A percentile compares a stretch with the other conserved stretches of the same genome.
These are phyloP conservation scores for Macrobrachium rosenbergii DNA, from an alignment of 1,140 invertebrate species.

Conservation along the genomic window DNA sequence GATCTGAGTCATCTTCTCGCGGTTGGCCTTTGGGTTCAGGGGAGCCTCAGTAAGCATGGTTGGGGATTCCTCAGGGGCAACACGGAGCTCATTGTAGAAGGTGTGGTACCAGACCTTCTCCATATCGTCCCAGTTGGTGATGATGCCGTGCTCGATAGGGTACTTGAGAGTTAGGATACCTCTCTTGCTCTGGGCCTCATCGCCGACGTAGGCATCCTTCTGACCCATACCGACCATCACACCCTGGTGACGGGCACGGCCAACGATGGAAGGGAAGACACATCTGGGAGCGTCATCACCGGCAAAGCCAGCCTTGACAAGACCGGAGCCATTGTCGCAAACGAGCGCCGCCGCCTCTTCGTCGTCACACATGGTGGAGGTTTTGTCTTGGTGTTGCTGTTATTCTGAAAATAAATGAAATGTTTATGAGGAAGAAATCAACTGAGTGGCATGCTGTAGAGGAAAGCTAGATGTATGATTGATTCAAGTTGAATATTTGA, in stretches of 20 bases:
- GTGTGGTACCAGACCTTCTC: conserved; percentile 98
- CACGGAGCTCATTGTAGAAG: conserved; percentile 94
- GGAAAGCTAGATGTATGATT: no score
- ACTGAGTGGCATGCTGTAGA: no score
- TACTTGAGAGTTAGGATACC: conserved; percentile 93
- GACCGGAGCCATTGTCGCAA: conserved; percentile 77
- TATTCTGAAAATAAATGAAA: no score
- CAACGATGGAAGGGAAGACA: conserved; percentile 78
- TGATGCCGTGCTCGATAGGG: conserved; percentile 94
- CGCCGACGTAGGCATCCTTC: conserved; percentile 90
- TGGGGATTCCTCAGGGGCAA: conserved; percentile 93
- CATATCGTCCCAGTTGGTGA: conserved; percentile 98
- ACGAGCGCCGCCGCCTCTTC: no score
- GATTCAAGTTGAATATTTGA: no score
- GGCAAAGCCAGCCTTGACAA: conserved; percentile 79
- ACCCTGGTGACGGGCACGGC: conserved; percentile 74
- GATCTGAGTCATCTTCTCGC: no score
- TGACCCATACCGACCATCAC: conserved; percentile 97
- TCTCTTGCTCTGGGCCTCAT: conserved; percentile 93
- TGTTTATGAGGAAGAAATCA: no score
- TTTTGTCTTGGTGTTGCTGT: no score
- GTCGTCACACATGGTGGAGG: no score
- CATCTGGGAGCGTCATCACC: conserved; percentile 79
- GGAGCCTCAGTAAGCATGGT: no score
- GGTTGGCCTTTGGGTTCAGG: no score